These are phyloP conservation scores for Polia nebulosa DNA, from an alignment of 2,888 invertebrate genomes.

Conservation along the genomic window DNA sequence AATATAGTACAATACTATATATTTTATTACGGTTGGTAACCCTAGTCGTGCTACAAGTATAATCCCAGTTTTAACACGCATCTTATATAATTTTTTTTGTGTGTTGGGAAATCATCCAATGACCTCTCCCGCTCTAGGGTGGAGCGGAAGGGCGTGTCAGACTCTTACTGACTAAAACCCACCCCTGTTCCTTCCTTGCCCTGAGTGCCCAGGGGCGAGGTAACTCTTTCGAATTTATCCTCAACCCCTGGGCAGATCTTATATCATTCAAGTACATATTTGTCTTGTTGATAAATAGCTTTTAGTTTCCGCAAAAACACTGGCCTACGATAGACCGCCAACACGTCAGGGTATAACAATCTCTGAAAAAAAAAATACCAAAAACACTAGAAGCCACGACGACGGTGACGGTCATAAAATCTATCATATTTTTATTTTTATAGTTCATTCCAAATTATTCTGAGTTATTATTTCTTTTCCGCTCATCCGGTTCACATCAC, in stretches of 20 bases:
- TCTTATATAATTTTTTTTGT: not conserved
- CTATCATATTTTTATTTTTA: constrained; percentile 49
- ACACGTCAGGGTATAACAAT: not conserved
- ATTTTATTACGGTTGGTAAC: too few species aligned
- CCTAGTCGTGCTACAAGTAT: not conserved
- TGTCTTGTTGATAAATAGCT: constrained; percentile 3
- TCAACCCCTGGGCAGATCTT: not conserved
- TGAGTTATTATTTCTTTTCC: constrained; percentile 34
- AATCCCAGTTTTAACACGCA: not conserved
- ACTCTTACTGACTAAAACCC: too few species aligned
- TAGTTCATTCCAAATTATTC: constrained; percentile 34
- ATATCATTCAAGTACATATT: not conserved
- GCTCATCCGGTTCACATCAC: constrained; percentile 3
- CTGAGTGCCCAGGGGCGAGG: too few species aligned
- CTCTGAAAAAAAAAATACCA: not conserved
- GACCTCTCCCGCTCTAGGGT: too few species aligned
- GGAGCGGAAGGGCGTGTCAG: too few species aligned
- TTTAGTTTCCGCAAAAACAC: constrained; percentile 6
- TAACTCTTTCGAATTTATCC: too few species aligned
- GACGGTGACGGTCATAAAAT: constrained; percentile 33
- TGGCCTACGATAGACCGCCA: not conserved
- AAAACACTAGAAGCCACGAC: constrained; percentile 5
- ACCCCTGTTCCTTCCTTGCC: too few species aligned
- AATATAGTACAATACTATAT: too few species aligned
- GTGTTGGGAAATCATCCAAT: too few species aligned